A percentile compares a stretch with the other conserved stretches of the same genome.
Conservation (phyloP, 2,888 invertebrate genomes). For the Acronicta psi region DNA sequence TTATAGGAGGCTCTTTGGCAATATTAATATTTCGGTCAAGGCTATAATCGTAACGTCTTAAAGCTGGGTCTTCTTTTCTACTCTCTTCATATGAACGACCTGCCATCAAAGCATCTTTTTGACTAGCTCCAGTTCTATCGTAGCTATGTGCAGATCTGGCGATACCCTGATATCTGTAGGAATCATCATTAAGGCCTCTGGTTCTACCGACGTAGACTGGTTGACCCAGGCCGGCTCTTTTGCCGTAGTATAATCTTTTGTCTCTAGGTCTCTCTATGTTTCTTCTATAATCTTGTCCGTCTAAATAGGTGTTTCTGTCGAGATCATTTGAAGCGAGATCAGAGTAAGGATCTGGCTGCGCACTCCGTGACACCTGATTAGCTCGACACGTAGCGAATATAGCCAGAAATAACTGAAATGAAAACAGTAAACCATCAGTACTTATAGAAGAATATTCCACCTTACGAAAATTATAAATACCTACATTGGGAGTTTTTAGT, state of each 20-base stretch:
- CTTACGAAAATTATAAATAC: too few species aligned
- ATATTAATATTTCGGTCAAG: background rate
- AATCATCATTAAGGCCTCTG: background rate
- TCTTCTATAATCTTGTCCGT: background rate
- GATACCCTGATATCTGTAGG: too few species aligned
- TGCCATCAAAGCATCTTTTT: background rate
- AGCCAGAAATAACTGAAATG: constrained; percentile 26
- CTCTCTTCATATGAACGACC: background rate
- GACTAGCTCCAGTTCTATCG: background rate
- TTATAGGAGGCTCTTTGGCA: too few species aligned
- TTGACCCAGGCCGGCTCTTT: background rate
- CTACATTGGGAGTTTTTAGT: too few species aligned
- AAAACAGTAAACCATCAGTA: background rate
- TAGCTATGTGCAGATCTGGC: too few species aligned
- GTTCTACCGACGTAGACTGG: constrained; percentile 3
- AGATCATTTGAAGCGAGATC: constrained; percentile 11
- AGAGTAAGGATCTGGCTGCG: constrained; percentile 2
- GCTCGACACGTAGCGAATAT: constrained; percentile 18
- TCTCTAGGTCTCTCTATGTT: background rate
- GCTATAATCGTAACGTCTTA: background rate
- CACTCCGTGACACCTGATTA: constrained; percentile 9
- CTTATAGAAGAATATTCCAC: background rate
- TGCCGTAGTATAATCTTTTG: constrained; percentile 2
- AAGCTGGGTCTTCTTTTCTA: too few species aligned
- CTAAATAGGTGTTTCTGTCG: background rate